Evolutionary conservation across 2,888 invertebrate genomes (phyloP).

Genomic region (Byasa hedistus): DNA sequence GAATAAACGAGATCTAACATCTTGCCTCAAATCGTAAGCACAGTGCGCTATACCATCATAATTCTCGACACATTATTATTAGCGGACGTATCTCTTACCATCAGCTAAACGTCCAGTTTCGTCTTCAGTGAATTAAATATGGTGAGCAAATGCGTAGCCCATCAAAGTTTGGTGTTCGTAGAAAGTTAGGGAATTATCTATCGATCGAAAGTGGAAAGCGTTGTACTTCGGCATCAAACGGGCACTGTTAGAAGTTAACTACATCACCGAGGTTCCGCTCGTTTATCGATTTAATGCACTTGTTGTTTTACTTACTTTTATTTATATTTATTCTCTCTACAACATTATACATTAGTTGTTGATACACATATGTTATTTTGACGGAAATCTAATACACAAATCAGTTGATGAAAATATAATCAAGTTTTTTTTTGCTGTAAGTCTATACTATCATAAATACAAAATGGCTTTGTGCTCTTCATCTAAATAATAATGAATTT

Average conservation of each 20-base stretch:
- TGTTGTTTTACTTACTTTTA: constrained; percentile 8
- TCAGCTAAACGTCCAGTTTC: too few species aligned
- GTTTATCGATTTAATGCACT: constrained; percentile 1
- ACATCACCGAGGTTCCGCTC: constrained; percentile 11
- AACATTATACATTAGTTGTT: background rate
- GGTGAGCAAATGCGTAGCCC: constrained; percentile 1
- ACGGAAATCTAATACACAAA: too few species aligned
- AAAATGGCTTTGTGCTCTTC: too few species aligned
- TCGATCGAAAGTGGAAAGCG: constrained; percentile 30
- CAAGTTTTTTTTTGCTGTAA: too few species aligned
- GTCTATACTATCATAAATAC: too few species aligned
- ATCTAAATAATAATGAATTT: background rate
- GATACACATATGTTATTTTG: too few species aligned
- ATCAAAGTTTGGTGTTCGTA: constrained; percentile 18
- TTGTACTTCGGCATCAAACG: constrained; percentile 12
- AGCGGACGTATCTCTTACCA: too few species aligned
- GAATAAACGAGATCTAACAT: too few species aligned
- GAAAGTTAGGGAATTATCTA: constrained; percentile 31
- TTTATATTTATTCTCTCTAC: background rate
- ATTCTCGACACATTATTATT: too few species aligned
- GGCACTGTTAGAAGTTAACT: constrained; percentile 11
- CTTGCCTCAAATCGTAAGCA: too few species aligned
- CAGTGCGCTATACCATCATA: too few species aligned
- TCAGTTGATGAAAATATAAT: too few species aligned
- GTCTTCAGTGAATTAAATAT: background rate